Evolutionary conservation across 1,140 invertebrate species (phyloP), one percentile per base, ranked within the genome.

Genomic region (Bombus waltoni): DNA sequence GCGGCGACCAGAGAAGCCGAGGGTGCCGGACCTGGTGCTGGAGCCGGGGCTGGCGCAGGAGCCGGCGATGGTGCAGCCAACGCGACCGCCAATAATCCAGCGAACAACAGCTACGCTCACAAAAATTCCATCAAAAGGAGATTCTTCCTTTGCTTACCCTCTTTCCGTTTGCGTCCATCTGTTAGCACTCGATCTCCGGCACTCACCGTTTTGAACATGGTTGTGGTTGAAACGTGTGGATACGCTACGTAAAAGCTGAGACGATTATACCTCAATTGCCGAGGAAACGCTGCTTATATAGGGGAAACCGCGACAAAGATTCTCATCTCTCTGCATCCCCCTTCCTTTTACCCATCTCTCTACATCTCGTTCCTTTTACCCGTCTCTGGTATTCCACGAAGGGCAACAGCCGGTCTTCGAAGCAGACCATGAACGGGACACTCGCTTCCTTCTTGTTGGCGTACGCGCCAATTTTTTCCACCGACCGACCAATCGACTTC

Each of bases 191-290:
- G 32, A 13, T 76, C 22, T 2, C 9, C 32, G 0, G 15, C 25
- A 91, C 92, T 93, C 82, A 93, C 92, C 89, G 91, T 85, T 72
- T 92, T 93, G 91, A 92, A 93, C 92, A 93, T 93, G 73, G 88
- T 84, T 90, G 42, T 73, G 78, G 65, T 53, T 3, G 40, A 32
- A 42, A 40, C 11, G 15, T 6, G 40, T 9, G 28, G 10, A 71
- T 66, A 65, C 44, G 44, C 88, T 74, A 86, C 76, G 82, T 80
- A 78, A 70, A 85, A 91, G 81, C 83, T 79, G 89, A 83, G 62
- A 87, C 66, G 86, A 88, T 88, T 76, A 86, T 86, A 83, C 66
- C 75, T 40, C 62, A 85, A 90, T 85, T 82, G 72, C 38, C 82
- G 70, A 83, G 47, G 86, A 72, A 57, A 53, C 66, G 57, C 71